Conservation (phyloP, 1,140 invertebrate species). For the Arctopsyche grandis region DNA sequence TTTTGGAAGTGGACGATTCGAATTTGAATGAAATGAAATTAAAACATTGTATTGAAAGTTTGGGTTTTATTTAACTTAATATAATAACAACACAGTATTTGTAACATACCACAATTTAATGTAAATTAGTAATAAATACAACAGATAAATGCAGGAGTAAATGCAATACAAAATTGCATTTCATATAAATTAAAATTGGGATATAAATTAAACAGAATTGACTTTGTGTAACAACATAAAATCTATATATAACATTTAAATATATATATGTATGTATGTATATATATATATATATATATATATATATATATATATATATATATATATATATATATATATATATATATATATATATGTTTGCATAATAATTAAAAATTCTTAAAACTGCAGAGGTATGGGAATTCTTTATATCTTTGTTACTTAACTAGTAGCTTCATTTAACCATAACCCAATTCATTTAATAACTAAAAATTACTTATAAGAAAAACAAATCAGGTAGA, state of each 20-base stretch:
- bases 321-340: slow-evolving; percentile 66
- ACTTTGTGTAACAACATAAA: slow-evolving; percentile 68
- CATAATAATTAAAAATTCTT: slow-evolving; percentile 59
- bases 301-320: slow-evolving; percentile 61
- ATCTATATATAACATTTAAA: slow-evolving; percentile 64
- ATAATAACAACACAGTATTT: slow-evolving; percentile 56
- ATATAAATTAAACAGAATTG: slow-evolving; percentile 60
- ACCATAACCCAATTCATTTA: slow-evolving; percentile 65
- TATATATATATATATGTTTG: slow-evolving; percentile 60
- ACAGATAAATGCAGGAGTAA: slow-evolving; percentile 69
- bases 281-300: slow-evolving; percentile 62
- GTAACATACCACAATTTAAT: slow-evolving; percentile 71
- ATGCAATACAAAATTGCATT: slow-evolving; percentile 66
- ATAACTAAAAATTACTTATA: slow-evolving; percentile 63
- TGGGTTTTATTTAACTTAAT: slow-evolving; percentile 42
- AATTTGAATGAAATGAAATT: slow-evolving; percentile 19
- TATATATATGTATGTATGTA: slow-evolving; percentile 61
- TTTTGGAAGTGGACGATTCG: background rate
- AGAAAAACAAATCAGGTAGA: slow-evolving; percentile 67
- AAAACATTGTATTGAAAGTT: slow-evolving; percentile 26
- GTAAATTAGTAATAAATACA: slow-evolving; percentile 71
- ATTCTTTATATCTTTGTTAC: slow-evolving; percentile 59
- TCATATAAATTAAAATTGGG: slow-evolving; percentile 69
- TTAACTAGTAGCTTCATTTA: slow-evolving; percentile 54
- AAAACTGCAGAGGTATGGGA: slow-evolving; percentile 69